Conservation (phyloP, 2,888 invertebrate species). For the Ischnura elegans region DNA sequence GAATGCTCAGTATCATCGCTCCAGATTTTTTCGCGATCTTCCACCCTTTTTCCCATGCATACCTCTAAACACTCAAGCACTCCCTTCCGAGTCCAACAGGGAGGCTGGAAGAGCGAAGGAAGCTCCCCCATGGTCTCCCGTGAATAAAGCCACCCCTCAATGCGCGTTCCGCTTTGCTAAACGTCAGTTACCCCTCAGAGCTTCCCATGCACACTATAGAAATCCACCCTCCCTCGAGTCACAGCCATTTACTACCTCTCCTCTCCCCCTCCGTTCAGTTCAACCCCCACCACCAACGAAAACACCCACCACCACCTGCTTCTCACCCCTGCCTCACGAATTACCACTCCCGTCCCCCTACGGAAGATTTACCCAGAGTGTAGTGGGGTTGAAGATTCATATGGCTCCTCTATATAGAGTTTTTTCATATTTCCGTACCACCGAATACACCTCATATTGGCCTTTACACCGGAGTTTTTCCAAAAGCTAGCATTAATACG, state of each 20-base stretch:
- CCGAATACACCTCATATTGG: no score
- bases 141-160: not conserved
- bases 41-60: no score
- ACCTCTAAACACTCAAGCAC: not conserved
- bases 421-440: no score
- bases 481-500: no score
- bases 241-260: no score
- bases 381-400: no score
- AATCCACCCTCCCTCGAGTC: not conserved
- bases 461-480: no score
- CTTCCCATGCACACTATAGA: not conserved
- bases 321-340: not conserved
- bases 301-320: not conserved
- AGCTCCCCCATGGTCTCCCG: not conserved
- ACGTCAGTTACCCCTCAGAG: not conserved
- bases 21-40: no score
- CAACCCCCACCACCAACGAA: not conserved
- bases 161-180: constrained; percentile 6
- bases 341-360: not conserved
- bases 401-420: no score
- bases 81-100: not conserved
- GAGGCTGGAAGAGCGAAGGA: not conserved
- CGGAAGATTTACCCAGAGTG: no score
- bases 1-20: no score
- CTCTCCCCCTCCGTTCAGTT: no score